Base-by-base conservation (phyloP, 2,797 vertebrate genomes). In the Trachops cirrhosus region DNA sequence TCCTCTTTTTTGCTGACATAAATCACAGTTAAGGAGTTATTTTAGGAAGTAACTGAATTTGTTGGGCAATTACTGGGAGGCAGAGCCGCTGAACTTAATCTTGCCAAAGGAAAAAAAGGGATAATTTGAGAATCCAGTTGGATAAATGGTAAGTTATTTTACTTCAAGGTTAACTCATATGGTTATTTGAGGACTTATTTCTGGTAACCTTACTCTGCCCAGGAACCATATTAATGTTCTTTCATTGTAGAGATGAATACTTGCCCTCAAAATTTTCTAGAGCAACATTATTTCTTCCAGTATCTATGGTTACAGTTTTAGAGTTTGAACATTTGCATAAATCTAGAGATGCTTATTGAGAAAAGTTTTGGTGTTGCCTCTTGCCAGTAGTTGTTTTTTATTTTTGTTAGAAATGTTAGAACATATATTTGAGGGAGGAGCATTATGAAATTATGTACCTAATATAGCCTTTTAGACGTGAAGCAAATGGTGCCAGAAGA, bases 101-200 rank as follows among this genome's bases (percentile, higher is more conserved):
- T 89, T 95, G 54, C 68, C 26, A 86, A 96, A 54, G n/a, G 54
- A n/a, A 39, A 24, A 29, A 57, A 80, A 68, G 15, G 39, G 26
- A 86, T 92, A 89, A 83, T 75, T 96, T 97, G 75, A 90, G 87
- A 90, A 83, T 89, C 77, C 41, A 78, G 82, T 77, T 88, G 80
- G 85, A 85, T 78, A 87, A 87, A 90, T 64, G 64, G 62, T 89
- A 93, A 74, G 89, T 93, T 46, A 75, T 93, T 93, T 97, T 78
- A 83, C 93, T 96, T 84, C 77, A 96, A 93, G 73, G 24, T 92
- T 79, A 83, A 93, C 57, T 74, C 39, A 10, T 84, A 78, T 8
- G 32, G 64, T 74, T 96, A 74, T 88, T 96, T 85, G 52, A 88
- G 39, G 59, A 91, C 52, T 93, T 54, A 48, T 91, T 96, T 91